Evolutionary conservation across 2,113 vertebrate species (phyloP).

Genomic region (Raphicerus campestris): DNA sequence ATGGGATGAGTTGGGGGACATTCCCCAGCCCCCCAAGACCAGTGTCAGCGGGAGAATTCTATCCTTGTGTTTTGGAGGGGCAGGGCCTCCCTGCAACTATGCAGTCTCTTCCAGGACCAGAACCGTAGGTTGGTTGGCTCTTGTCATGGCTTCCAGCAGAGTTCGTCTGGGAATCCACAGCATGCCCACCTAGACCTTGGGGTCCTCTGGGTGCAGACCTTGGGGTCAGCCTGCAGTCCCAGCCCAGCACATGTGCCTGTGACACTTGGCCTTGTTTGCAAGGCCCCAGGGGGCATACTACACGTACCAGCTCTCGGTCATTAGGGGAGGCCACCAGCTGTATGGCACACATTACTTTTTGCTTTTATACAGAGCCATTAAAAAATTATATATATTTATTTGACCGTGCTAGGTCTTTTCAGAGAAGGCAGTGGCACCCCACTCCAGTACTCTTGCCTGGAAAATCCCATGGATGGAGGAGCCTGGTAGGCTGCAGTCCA

Average conservation of each 20-base stretch:
- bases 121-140: accelerated
- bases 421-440: no score
- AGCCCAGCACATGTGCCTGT: accelerated
- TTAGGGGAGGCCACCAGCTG: not conserved
- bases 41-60: not conserved
- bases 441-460: no score
- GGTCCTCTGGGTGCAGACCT: not conserved
- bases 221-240: not conserved
- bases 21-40: not conserved
- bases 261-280: not conserved
- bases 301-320: accelerated
- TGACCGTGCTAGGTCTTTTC: not conserved
- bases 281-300: not conserved
- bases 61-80: not conserved
- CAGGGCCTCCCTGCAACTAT: not conserved
- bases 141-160: not conserved
- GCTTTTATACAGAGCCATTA: not conserved
- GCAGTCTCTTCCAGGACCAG: not conserved
- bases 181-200: accelerated
- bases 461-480: no score
- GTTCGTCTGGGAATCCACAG: not conserved
- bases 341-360: not conserved
- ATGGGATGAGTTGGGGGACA: accelerated
- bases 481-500: no score
- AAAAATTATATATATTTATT: not conserved